A percentile compares a stretch with the other conserved stretches of the same genome.
Conservation (phyloP, 2,113 vertebrate species). For the Dermatemys mawii region DNA sequence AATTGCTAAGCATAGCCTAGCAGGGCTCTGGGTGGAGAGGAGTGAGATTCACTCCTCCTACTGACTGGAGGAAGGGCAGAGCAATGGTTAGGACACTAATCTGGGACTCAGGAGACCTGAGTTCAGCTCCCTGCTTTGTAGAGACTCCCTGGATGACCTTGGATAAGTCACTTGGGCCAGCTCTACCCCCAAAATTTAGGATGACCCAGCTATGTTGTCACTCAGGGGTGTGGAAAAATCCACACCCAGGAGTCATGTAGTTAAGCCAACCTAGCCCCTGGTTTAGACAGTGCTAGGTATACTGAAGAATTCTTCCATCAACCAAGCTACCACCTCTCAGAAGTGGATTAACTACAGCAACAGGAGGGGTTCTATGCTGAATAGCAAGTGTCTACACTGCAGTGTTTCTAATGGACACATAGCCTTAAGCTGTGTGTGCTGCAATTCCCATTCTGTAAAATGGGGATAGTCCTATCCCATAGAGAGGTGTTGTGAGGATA, state of each 20-base stretch:
- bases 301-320: no score
- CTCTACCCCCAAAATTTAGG: neutral
- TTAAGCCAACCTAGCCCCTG: no score
- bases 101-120: neutral
- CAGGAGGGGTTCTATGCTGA: no score
- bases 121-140: neutral
- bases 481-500: neutral
- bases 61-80: neutral
- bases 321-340: no score
- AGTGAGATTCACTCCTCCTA: no score
- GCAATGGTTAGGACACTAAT: neutral
- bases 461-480: neutral
- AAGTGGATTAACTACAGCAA: no score
- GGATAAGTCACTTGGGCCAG: neutral
- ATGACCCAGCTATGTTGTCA: no score
- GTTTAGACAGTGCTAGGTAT: no score
- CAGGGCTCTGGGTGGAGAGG: neutral
- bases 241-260: no score
- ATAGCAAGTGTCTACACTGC: no score
- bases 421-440: no score
- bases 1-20: neutral
- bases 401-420: no score
- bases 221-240: neutral
- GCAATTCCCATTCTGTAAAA: neutral
- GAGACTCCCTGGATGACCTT: neutral